phyloP scores from a whole-genome alignment of 2,888 invertebrate species.

The Drosophila lacicola region DNA sequence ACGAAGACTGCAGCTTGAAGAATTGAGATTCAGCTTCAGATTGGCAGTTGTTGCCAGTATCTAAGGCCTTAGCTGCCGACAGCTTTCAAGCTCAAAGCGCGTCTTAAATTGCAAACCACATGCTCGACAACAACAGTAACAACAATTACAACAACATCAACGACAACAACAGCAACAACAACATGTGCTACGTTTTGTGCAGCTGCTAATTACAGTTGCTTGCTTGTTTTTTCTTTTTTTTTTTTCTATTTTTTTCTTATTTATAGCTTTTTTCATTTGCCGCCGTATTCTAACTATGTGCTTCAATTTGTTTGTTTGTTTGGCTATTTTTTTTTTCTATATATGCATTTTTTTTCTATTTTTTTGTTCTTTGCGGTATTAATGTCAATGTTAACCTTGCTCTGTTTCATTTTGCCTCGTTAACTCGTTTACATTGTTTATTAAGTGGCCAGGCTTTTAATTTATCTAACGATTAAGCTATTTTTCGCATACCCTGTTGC shows the following conservation, averaged over 20 bases:
- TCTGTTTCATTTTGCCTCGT: conserved; percentile 73
- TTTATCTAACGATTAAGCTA: conserved; percentile 42
- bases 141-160: conserved; percentile 13
- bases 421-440: conserved; percentile 74
- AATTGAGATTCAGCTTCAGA: conserved; percentile 34
- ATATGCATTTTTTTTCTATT: conserved; percentile 18
- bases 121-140: conserved; percentile 53
- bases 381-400: conserved; percentile 80
- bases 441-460: conserved; percentile 58
- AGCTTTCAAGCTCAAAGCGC: conserved; percentile 64
- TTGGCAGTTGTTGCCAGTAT: conserved; percentile 16
- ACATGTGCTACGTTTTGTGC: conserved; percentile 70
- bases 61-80: conserved; percentile 49
- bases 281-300: conserved; percentile 53
- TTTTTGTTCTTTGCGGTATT: conserved; percentile 72
- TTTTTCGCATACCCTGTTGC: conserved; percentile 21
- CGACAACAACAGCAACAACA: conserved; percentile 24
- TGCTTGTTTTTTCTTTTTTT: conserved; percentile 49
- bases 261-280: conserved; percentile 26
- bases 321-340: conserved; percentile 17
- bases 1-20: conserved; percentile 25
- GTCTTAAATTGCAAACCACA: conserved; percentile 80
- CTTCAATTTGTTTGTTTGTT: conserved; percentile 66
- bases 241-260: conserved; percentile 26
- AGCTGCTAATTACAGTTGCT: conserved; percentile 80